Conservation (phyloP, 2,888 invertebrate genomes). For the Phalangium opilio region DNA sequence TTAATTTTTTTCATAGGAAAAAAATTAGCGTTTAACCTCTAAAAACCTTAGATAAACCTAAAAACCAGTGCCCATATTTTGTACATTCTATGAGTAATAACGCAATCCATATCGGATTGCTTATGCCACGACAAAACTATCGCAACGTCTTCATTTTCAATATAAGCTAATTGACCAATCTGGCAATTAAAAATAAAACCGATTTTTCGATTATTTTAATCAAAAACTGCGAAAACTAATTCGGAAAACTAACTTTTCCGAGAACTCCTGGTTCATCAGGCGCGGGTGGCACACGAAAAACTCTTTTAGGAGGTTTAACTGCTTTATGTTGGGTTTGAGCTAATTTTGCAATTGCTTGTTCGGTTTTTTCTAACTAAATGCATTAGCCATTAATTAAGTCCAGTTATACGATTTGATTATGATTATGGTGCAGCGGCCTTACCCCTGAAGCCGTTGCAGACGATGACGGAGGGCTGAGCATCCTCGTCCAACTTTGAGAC, state of each 20-base stretch:
- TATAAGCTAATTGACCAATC: slow-evolving; percentile 30
- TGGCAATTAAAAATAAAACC: too few species aligned
- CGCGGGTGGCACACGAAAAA: slow-evolving; percentile 25
- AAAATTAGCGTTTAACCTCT: too few species aligned
- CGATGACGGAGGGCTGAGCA: slow-evolving; percentile 20
- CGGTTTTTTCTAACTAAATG: too few species aligned
- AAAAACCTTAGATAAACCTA: too few species aligned
- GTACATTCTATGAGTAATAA: slow-evolving; percentile 28
- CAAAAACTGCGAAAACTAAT: too few species aligned
- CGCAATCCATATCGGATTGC: slow-evolving; percentile 34
- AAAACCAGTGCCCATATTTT: too few species aligned
- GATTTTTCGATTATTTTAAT: neutral
- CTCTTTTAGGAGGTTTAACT: slow-evolving; percentile 22
- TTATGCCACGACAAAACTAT: slow-evolving; percentile 33
- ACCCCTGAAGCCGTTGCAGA: slow-evolving; percentile 4
- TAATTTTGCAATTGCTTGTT: too few species aligned
- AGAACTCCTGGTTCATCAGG: slow-evolving; percentile 27
- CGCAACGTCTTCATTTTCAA: slow-evolving; percentile 27
- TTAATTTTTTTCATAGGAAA: too few species aligned
- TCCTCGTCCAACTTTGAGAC: too few species aligned
- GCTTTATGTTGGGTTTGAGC: slow-evolving; percentile 24
- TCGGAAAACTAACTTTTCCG: slow-evolving; percentile 28
- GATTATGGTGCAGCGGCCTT: too few species aligned
- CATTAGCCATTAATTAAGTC: too few species aligned
- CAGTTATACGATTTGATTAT: too few species aligned